Evolutionary conservation across 1,140 invertebrate species (phyloP), one percentile per base, ranked within the genome.

Genomic region (Plectus sambesii): DNA sequence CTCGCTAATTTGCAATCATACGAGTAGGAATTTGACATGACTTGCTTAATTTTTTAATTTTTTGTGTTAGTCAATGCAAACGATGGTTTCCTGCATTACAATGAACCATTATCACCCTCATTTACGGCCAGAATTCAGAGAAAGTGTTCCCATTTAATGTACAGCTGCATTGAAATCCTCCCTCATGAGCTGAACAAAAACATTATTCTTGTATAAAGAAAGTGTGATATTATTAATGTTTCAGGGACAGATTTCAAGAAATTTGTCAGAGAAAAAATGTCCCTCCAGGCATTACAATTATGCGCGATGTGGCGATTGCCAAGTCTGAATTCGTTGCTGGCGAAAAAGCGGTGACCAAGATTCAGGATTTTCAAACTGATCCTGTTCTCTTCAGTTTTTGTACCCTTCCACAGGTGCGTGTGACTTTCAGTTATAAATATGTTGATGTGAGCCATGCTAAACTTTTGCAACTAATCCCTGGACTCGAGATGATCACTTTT

Each of bases 321-420:
- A 70, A 70, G 40, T 66, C 70, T 8, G 73, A 76, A 45, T 75
- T 80, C 61, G 70, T 74, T n/a, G 51, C 60, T 44, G 73, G 77
- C 53, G 76, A 62, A 73, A 51, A 44, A 40, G 80, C 44, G 77
- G 84, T 83, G 36, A 82, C 83, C 59, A 87, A 87, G 72, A 64
- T 87, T 12, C 84, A 89, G 70, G 82, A 87, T 61, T 80, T 86
- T 55, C 71, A 80, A 23, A 74, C 69, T 49, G 78, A 79, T 66
- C 77, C 82, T 1, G 76, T 82, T 1, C 79, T 88, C 25, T 77
- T 76, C 51, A 71, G 79, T 5, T 88, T 86, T 64, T 78, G 79
- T 33, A 41, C 37, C 12, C 36, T 55, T 42, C 61, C 47, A 24
- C 25, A 42, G 9, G 51, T 64, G 35, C 29, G 37, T 49, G 41